phyloP scores from a whole-genome alignment of 2,888 invertebrate genomes.

The Hermodice carunculata region DNA sequence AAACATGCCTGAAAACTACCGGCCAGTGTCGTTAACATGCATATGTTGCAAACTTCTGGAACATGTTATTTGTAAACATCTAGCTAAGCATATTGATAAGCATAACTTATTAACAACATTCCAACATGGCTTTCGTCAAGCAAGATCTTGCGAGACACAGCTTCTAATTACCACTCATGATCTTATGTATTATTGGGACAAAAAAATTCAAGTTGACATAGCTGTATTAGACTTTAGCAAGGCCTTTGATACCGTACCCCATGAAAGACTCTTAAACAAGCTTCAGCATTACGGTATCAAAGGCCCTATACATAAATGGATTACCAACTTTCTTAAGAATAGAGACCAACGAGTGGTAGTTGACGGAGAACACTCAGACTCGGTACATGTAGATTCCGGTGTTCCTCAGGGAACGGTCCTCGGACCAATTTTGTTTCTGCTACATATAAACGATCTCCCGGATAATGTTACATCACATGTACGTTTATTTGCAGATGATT shows the following conservation, averaged over 20 bases:
- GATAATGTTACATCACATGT: constrained; percentile 9
- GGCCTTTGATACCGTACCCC: constrained; percentile 31
- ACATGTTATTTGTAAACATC: constrained; percentile 33
- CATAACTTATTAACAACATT: constrained; percentile 32
- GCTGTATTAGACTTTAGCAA: constrained; percentile 38
- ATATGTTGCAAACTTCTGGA: constrained; percentile 39
- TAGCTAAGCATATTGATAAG: constrained; percentile 27
- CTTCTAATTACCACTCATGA: constrained; percentile 26
- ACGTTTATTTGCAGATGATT: constrained; percentile 39
- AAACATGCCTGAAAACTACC: constrained; percentile 33
- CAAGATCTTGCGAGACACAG: constrained; percentile 38
- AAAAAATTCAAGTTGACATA: constrained; percentile 31
- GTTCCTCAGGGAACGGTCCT: constrained; percentile 39
- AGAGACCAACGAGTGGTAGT: constrained; percentile 28
- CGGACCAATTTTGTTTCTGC: constrained; percentile 38
- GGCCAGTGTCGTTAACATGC: constrained; percentile 37
- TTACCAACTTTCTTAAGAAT: constrained; percentile 29
- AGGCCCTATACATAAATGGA: constrained; percentile 19
- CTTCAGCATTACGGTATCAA: constrained; percentile 24
- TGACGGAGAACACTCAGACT: constrained; percentile 19
- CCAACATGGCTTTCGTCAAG: constrained; percentile 40
- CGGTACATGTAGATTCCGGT: constrained; percentile 31
- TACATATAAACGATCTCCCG: constrained; percentile 42
- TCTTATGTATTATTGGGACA: constrained; percentile 21
- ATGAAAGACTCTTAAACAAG: constrained; percentile 27